phyloP scores from a whole-genome alignment of 2,888 invertebrate species.

The Malthinus flaveolus region DNA sequence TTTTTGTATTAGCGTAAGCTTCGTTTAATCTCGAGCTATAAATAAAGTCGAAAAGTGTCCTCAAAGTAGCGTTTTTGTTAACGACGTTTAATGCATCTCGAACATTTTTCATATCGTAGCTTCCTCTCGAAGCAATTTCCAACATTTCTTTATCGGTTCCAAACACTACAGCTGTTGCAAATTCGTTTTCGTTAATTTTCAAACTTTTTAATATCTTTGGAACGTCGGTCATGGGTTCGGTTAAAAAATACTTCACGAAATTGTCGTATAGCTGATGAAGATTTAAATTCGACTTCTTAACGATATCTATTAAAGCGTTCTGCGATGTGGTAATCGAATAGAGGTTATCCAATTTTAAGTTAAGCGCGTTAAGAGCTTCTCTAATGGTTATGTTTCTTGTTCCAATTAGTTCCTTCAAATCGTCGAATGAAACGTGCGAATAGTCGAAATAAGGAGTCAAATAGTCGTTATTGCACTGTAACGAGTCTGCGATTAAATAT shows the following conservation, averaged over 20 bases:
- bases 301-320: neutral
- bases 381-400: slow-evolving; percentile 13
- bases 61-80: slow-evolving; percentile 14
- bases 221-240: slow-evolving; percentile 12
- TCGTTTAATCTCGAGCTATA: slow-evolving; percentile 15
- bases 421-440: slow-evolving; percentile 18
- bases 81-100: slow-evolving; percentile 13
- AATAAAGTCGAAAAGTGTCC: slow-evolving; percentile 8
- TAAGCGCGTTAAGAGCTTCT: slow-evolving; percentile 15
- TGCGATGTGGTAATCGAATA: neutral
- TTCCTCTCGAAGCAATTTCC: slow-evolving; percentile 15
- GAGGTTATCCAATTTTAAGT: slow-evolving; percentile 9
- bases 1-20: neutral
- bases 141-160: slow-evolving; percentile 24
- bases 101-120: slow-evolving; percentile 14
- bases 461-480: slow-evolving; percentile 16
- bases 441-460: slow-evolving; percentile 15
- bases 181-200: slow-evolving; percentile 15
- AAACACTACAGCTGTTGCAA: slow-evolving; percentile 21
- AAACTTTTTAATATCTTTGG: slow-evolving; percentile 18
- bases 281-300: neutral
- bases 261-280: slow-evolving; percentile 8
- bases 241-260: slow-evolving; percentile 20
- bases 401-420: slow-evolving; percentile 20
- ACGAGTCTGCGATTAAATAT: slow-evolving; percentile 24